Evolutionary conservation across 2,797 vertebrate genomes (phyloP), one percentile per base, ranked within the genome.

Genomic region (Poecilia gillii): DNA sequence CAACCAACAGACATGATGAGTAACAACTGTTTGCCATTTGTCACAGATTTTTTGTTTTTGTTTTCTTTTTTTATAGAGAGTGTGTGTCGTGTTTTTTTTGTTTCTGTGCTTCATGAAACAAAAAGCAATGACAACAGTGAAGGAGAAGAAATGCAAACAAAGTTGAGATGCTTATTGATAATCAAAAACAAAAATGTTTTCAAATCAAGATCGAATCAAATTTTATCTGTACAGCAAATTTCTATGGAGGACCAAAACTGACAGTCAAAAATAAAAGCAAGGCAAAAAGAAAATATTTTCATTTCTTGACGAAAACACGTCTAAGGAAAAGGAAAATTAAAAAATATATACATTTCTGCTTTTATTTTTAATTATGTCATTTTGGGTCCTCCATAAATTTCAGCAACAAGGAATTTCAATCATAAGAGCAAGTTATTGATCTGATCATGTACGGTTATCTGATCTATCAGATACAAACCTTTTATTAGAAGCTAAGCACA

Each of bases 11-110:
- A 78, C 57, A 39, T 55, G 57, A 25, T 74, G 83, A 86, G 81
- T 74, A 81, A 83, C 71, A 85, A 57, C 62, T 31, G 82, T 86
- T 82, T 76, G 80, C 91, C 80, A 85, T 84, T 78, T 78, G 70
- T 78, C 73, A 79, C 71, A 70, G 79, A 59, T 59, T 55, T 55
- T 66, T 83, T 51, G 47, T 49, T 49, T 49, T 49, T 49, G 5
- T 23, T 51, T 51, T 51, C 6, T 51, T 51, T 51, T 46, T 18
- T 62, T 36, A 33, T 53, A 53, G 46, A 16, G 59, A 79, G 74
- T 53, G 77, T 49, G 81, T 76, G 87, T 46, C 73, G 13, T 43
- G 73, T 72, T 57, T 72, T 45, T 72, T 57, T 68, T 31, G 43
- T 11, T 73, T 74, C 25, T 46, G 47, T 43, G 49, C 18, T 46